Conservation (phyloP, 1,140 invertebrate species). For the Temnothorax nylanderi region DNA sequence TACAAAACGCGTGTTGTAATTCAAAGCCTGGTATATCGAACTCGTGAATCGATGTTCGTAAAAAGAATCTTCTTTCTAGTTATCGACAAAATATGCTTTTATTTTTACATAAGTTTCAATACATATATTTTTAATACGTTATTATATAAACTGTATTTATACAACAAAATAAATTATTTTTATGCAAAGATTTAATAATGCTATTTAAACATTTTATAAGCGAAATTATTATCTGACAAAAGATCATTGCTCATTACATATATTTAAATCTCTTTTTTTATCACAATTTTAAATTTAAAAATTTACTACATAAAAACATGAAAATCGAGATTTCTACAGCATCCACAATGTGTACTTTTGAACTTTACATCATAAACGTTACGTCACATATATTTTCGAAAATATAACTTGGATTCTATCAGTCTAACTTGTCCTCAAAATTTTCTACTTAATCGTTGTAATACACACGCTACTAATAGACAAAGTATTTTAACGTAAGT, state of each 20-base stretch:
- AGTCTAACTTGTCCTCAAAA: background rate
- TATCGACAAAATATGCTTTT: background rate
- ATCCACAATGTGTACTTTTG: background rate
- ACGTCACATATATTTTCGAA: background rate
- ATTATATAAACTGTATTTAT: background rate
- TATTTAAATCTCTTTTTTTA: conserved; percentile 75
- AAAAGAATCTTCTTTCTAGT: background rate
- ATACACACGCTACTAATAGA: background rate
- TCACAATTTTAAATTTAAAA: no score
- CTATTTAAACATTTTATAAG: background rate
- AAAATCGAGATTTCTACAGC: conserved; percentile 74
- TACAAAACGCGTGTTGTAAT: conserved; percentile 25
- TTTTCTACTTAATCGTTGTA: background rate
- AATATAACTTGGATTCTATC: background rate
- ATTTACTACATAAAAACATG: conserved; percentile 68
- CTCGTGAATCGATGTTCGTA: background rate
- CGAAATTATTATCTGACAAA: background rate
- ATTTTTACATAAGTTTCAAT: background rate
- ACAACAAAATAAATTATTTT: background rate
- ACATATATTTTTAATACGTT: background rate
- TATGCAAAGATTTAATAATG: background rate
- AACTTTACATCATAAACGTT: background rate
- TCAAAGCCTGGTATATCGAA: background rate
- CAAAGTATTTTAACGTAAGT: background rate
- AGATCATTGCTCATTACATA: background rate